phyloP scores from a whole-genome alignment of 2,113 vertebrate species.

The Oreotragus oreotragus region DNA sequence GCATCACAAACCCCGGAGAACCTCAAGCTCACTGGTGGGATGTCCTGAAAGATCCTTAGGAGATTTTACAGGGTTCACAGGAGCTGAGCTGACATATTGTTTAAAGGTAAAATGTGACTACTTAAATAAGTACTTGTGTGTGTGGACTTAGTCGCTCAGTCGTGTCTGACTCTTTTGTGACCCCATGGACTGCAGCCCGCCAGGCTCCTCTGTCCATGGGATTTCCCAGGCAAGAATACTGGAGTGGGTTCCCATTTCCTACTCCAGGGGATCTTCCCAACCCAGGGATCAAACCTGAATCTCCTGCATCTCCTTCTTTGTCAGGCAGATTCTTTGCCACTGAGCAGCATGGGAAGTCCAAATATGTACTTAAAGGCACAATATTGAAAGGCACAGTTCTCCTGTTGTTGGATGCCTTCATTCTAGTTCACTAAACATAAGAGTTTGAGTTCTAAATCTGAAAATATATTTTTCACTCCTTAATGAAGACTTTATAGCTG shows the following conservation, averaged over 20 bases:
- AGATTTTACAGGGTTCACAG: background rate
- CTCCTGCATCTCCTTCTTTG: background rate
- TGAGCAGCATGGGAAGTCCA: background rate
- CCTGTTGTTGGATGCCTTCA: background rate
- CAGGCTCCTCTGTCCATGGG: background rate
- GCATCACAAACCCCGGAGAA: background rate
- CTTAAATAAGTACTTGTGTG: background rate
- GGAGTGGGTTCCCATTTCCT: background rate
- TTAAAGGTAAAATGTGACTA: background rate
- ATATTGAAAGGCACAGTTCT: background rate
- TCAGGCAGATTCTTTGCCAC: background rate
- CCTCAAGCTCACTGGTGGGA: accelerated
- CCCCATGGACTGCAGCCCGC: background rate
- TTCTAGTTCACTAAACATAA: background rate
- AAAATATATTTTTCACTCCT: background rate
- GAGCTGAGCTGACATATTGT: background rate
- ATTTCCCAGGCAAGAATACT: background rate
- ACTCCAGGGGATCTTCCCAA: background rate
- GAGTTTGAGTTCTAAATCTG: background rate
- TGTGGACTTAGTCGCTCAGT: background rate
- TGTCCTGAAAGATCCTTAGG: accelerated
- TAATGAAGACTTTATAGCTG: background rate
- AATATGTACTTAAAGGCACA: background rate
- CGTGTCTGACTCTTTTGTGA: background rate
- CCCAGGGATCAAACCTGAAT: background rate